A percentile compares a stretch with the other conserved stretches of the same genome.
Evolutionary conservation across 2,888 invertebrate species (phyloP).

Genomic region (Aspidiotus rigidus): DNA sequence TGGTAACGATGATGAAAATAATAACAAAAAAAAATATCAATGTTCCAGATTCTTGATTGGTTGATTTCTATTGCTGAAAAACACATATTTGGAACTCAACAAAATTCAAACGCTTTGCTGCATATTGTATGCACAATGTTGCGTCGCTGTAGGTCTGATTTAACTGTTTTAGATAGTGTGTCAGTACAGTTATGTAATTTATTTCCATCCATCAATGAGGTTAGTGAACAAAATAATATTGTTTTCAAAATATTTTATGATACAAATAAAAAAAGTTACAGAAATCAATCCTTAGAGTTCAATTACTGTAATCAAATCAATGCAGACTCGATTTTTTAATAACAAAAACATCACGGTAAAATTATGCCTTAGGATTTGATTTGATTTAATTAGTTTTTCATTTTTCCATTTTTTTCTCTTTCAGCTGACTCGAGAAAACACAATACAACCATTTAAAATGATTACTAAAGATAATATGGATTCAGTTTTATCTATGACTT

Average conservation of each 20-base stretch:
- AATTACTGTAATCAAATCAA: no score
- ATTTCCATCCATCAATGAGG: slow-evolving; percentile 46
- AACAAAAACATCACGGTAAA: no score
- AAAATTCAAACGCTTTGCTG: slow-evolving; percentile 41
- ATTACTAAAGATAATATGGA: slow-evolving; percentile 37
- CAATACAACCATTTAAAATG: slow-evolving; percentile 35
- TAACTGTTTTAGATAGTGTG: slow-evolving; percentile 44
- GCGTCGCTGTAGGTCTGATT: slow-evolving; percentile 42
- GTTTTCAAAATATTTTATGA: neutral
- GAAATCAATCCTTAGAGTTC: no score
- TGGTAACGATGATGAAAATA: no score
- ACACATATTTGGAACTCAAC: slow-evolving; percentile 40
- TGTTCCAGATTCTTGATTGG: slow-evolving; percentile 43
- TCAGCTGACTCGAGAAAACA: slow-evolving; percentile 37
- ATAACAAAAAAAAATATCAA: neutral
- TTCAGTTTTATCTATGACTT: slow-evolving; percentile 36
- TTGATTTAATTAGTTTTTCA: neutral
- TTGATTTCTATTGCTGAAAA: slow-evolving; percentile 42
- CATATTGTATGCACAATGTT: slow-evolving; percentile 43
- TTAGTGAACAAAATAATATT: slow-evolving; percentile 38
- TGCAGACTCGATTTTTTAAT: no score
- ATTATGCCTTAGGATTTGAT: neutral
- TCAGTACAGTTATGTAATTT: slow-evolving; percentile 44
- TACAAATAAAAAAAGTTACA: neutral
- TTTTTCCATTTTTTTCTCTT: neutral